These are phyloP conservation scores for Drosophila melanica DNA, from an alignment of 1,140 invertebrate genomes.

Conservation along the genomic window DNA sequence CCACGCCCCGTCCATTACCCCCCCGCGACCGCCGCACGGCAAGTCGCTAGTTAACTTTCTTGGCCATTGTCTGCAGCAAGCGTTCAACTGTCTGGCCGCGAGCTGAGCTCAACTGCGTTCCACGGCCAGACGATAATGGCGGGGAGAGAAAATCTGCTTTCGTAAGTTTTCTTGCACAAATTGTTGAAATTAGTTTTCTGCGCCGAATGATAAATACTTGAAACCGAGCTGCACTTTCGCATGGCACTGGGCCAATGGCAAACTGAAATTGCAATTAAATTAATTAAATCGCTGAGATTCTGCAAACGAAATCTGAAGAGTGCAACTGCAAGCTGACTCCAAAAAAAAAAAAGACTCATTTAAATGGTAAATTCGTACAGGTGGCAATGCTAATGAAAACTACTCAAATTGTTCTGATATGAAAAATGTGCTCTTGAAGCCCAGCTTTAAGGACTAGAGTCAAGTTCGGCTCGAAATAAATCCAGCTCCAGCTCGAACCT, in stretches of 20 bases:
- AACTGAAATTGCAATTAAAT: slow-evolving; percentile 73
- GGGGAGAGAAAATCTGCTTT: slow-evolving; percentile 70
- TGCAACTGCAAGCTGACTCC: slow-evolving; percentile 25
- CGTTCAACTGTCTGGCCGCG: slow-evolving; percentile 42
- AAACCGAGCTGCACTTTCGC: slow-evolving; percentile 64
- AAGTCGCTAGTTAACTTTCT: slow-evolving; percentile 70
- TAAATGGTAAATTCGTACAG: slow-evolving; percentile 15
- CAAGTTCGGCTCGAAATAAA: slow-evolving; percentile 17
- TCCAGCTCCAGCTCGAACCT: slow-evolving; percentile 1
- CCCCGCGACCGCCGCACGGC: neutral
- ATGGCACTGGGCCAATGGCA: neutral
- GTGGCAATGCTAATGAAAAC: neutral
- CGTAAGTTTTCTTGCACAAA: slow-evolving; percentile 75
- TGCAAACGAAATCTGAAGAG: slow-evolving; percentile 16
- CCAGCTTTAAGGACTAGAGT: neutral
- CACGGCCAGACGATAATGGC: neutral
- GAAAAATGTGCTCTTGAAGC: neutral
- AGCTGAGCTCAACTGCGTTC: slow-evolving; percentile 8
- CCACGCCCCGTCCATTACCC: neutral
- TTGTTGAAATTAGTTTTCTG: slow-evolving; percentile 82
- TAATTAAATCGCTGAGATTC: slow-evolving; percentile 72
- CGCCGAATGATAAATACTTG: slow-evolving; percentile 75
- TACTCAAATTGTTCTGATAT: neutral
- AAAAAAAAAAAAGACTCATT: neutral
- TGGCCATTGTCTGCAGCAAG: slow-evolving; percentile 72